Evolutionary conservation across 2,888 invertebrate species (phyloP).

Genomic region (Norana najaformis): DNA sequence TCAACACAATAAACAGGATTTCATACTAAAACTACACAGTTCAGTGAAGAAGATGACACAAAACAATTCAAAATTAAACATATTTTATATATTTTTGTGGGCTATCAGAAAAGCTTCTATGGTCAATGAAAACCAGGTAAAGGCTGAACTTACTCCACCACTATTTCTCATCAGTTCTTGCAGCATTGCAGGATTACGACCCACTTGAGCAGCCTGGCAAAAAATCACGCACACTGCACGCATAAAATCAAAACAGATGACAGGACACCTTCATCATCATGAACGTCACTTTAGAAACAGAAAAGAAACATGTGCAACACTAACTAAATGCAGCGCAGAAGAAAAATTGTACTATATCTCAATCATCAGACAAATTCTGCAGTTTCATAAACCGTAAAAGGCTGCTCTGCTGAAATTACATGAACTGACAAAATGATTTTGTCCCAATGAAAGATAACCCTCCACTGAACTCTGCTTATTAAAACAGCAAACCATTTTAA

Average conservation of each 20-base stretch:
- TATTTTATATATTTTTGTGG: too few relatives aligned
- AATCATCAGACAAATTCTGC: too few relatives aligned
- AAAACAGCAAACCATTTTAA: neutral
- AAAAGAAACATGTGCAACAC: neutral
- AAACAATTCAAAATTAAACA: neutral
- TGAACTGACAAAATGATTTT: too few relatives aligned
- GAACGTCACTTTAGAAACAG: too few relatives aligned
- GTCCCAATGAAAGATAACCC: too few relatives aligned
- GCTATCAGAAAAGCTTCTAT: too few relatives aligned
- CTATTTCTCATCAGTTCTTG: constrained; percentile 83
- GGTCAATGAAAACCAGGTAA: neutral
- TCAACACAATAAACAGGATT: neutral
- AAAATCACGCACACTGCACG: neutral
- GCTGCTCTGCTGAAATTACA: neutral
- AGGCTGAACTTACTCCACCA: neutral
- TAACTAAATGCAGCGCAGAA: neutral
- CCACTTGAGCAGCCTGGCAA: constrained; percentile 82
- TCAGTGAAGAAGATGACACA: neutral
- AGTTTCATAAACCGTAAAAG: too few relatives aligned
- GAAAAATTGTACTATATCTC: too few relatives aligned
- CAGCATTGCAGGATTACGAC: constrained; percentile 93
- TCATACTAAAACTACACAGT: neutral
- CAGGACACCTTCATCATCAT: neutral
- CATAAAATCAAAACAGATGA: neutral
- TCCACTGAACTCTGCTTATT: neutral